A percentile compares a stretch with the other conserved stretches of the same genome.
These are phyloP conservation scores for Pagrus major DNA, from an alignment of 2,113 vertebrate species.

Conservation along the genomic window DNA sequence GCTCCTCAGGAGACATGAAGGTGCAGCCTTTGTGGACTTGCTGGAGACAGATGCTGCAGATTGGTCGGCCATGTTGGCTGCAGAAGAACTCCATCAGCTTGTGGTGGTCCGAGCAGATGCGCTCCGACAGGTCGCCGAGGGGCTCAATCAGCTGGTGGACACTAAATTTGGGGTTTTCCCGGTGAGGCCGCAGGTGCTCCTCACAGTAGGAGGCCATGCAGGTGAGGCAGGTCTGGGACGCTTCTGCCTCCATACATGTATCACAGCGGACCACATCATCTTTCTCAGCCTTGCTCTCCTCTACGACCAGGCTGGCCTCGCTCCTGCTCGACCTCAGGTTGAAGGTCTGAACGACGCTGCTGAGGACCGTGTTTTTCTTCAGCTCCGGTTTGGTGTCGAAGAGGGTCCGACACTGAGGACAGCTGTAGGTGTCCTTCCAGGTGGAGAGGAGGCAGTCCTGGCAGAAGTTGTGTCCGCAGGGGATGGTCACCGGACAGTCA, in stretches of 20 bases:
- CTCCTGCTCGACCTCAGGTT: background rate
- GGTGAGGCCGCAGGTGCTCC: slow-evolving; percentile 91
- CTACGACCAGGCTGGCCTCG: accelerated
- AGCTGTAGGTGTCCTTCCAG: slow-evolving; percentile 86
- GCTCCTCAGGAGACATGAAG: slow-evolving; percentile 78
- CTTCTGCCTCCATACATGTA: slow-evolving; percentile 82
- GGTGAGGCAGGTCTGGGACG: slow-evolving; percentile 90
- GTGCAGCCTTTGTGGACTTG: slow-evolving; percentile 85
- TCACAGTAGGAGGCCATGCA: slow-evolving; percentile 94
- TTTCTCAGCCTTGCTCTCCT: background rate
- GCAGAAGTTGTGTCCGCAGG: slow-evolving; percentile 98
- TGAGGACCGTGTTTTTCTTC: slow-evolving; percentile 94
- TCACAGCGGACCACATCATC: slow-evolving; percentile 81
- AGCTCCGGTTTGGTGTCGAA: slow-evolving; percentile 87
- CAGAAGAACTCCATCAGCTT: slow-evolving; percentile 93
- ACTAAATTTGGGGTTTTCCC: slow-evolving; percentile 87
- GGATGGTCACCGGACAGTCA: slow-evolving; percentile 89
- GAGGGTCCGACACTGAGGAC: slow-evolving; percentile 89
- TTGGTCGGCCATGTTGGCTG: slow-evolving; percentile 77
- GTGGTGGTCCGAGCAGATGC: slow-evolving; percentile 88
- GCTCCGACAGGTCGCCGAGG: slow-evolving; percentile 82
- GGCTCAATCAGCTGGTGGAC: slow-evolving; percentile 87
- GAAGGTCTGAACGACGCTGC: slow-evolving; percentile 87
- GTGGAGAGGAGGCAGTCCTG: slow-evolving; percentile 84
- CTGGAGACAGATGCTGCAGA: slow-evolving; percentile 92